A percentile compares a stretch with the other conserved stretches of the same genome.
These are phyloP conservation scores for Brachylomia viminalis DNA, from an alignment of 2,888 invertebrate species.

Conservation along the genomic window DNA sequence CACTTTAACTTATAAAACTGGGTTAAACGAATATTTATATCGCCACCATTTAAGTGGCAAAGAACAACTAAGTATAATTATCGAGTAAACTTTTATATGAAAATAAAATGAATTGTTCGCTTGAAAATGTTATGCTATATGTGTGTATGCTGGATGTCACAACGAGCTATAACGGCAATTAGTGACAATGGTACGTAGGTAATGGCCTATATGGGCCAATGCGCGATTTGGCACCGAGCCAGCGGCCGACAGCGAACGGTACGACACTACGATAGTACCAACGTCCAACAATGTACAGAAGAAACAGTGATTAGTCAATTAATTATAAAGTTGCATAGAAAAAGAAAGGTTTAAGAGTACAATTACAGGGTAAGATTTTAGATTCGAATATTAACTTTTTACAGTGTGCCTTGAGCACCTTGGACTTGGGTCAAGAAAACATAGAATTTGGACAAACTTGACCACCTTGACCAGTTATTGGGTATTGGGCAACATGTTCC, in stretches of 20 bases:
- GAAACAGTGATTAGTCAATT: neutral
- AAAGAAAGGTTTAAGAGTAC: neutral
- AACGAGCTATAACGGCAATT: conserved; percentile 82
- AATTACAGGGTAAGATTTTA: neutral
- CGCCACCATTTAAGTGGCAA: neutral
- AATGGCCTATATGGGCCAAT: conserved; percentile 78
- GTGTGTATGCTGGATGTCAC: conserved; percentile 72
- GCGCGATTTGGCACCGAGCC: conserved; percentile 75
- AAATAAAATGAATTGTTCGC: conserved; percentile 54
- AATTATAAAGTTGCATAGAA: neutral
- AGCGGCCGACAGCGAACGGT: conserved; percentile 57
- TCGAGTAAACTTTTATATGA: conserved; percentile 36
- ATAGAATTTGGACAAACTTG: neutral
- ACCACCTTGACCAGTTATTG: neutral
- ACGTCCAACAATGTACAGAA: conserved; percentile 9
- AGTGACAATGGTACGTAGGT: conserved; percentile 82
- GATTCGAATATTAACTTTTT: neutral
- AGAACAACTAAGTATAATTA: conserved; percentile 15
- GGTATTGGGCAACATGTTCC: neutral
- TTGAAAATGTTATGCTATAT: conserved; percentile 68
- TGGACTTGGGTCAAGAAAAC: neutral
- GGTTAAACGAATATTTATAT: conserved; percentile 5
- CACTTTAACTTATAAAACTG: conserved; percentile 13
- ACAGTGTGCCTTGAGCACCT: no score
- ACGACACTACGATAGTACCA: conserved; percentile 31